A percentile compares a stretch with the other conserved stretches of the same genome.
Conservation (phyloP, 2,888 invertebrate genomes). For the Agelastica alni region DNA sequence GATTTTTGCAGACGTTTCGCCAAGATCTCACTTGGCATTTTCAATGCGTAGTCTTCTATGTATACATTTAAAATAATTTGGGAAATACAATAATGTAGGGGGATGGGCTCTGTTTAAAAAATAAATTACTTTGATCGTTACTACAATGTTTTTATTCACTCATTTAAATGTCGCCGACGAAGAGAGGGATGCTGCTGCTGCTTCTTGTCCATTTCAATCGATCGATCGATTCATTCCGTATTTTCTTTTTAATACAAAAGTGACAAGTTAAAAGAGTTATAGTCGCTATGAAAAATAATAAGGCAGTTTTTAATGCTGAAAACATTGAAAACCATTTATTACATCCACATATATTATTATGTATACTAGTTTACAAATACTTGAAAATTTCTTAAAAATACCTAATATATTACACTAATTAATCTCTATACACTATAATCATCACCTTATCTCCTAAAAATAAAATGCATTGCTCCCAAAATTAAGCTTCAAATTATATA, state of each 20-base stretch:
- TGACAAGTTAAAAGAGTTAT: too few species aligned
- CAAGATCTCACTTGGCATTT: too few species aligned
- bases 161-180: too few species aligned
- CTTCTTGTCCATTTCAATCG: too few species aligned
- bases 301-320: slow-evolving; percentile 29
- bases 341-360: slow-evolving; percentile 52
- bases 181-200: too few species aligned
- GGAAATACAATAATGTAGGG: slow-evolving; percentile 51
- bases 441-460: slow-evolving; percentile 39
- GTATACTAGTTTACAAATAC: slow-evolving; percentile 56
- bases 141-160: background rate
- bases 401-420: slow-evolving; percentile 52
- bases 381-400: slow-evolving; percentile 57
- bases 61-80: slow-evolving; percentile 35
- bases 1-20: too few species aligned
- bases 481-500: slow-evolving; percentile 34
- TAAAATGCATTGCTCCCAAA: slow-evolving; percentile 39
- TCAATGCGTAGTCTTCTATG: slow-evolving; percentile 35
- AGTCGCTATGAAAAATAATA: too few species aligned
- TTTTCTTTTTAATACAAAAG: too few species aligned
- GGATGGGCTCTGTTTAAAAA: slow-evolving; percentile 52
- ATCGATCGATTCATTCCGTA: too few species aligned
- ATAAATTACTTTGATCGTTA: slow-evolving; percentile 22
- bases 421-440: slow-evolving; percentile 47
- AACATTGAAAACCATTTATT: slow-evolving; percentile 56